Evolutionary conservation across 2,113 vertebrate species (phyloP).

Genomic region (Furnarius figulus): DNA sequence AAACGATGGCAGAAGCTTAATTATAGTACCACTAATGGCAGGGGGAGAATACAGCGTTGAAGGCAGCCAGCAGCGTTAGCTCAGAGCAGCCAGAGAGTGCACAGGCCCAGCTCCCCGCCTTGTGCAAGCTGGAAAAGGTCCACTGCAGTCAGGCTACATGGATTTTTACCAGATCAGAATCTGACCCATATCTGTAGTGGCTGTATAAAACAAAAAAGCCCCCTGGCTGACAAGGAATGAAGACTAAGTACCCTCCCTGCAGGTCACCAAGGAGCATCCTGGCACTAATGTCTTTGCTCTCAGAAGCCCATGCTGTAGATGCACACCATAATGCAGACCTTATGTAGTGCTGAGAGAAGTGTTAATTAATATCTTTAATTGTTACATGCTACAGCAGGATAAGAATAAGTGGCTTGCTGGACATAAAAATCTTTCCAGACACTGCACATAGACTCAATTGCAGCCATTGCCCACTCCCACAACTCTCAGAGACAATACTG

Average conservation of each 20-base stretch:
- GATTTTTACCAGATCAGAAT: not conserved
- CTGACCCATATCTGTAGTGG: not conserved
- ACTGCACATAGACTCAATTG: not conserved
- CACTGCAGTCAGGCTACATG: not conserved
- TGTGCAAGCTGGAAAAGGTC: not conserved
- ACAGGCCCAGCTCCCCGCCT: not conserved
- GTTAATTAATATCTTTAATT: constrained; percentile 11
- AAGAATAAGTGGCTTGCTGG: not conserved
- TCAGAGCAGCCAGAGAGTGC: not conserved
- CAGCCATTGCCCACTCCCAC: not conserved
- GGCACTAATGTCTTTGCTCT: not conserved
- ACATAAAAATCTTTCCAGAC: not conserved
- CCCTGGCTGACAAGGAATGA: not conserved
- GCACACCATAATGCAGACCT: constrained; percentile 9
- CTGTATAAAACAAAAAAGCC: not conserved
- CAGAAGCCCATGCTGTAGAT: not conserved
- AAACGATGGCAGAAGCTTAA: constrained; percentile 32
- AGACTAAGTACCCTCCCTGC: not conserved
- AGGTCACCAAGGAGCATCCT: not conserved
- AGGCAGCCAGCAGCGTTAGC: not conserved
- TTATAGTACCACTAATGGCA: constrained; percentile 52
- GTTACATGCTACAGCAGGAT: not conserved
- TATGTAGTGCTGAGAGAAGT: not conserved
- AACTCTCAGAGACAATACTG: not conserved
- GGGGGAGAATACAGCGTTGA: not conserved